These are phyloP conservation scores for Alectura lathami DNA, from an alignment of 2,113 vertebrate genomes.

Conservation along the genomic window DNA sequence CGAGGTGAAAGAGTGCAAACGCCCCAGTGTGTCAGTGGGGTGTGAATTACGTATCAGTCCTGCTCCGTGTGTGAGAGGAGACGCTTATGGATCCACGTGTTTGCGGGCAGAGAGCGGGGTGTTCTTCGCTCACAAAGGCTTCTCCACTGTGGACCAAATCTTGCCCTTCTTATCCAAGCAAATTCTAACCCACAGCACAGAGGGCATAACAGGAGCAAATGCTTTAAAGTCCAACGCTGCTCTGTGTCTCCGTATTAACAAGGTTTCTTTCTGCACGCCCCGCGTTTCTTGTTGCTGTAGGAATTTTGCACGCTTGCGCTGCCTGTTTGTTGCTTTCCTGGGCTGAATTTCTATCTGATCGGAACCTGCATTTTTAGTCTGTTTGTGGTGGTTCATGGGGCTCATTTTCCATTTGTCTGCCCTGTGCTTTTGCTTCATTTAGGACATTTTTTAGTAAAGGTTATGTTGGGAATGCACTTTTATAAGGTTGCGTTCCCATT, in stretches of 20 bases:
- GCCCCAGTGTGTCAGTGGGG: neutral
- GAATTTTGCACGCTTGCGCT: accelerated
- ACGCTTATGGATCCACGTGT: accelerated
- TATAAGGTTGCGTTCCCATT: neutral
- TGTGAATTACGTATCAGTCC: neutral
- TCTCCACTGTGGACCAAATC: neutral
- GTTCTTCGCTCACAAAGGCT: neutral
- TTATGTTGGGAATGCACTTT: neutral
- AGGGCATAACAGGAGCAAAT: neutral
- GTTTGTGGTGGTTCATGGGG: neutral
- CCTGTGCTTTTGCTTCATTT: neutral
- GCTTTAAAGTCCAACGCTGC: neutral
- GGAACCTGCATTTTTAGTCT: neutral
- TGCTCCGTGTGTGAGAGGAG: accelerated
- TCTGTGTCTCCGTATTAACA: neutral
- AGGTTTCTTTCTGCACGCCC: neutral
- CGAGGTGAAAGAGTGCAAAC: neutral
- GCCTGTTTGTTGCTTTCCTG: neutral
- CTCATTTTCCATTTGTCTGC: neutral
- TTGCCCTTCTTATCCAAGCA: neutral
- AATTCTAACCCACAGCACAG: neutral
- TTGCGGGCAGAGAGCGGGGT: neutral
- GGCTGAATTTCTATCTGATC: neutral
- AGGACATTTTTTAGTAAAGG: neutral
- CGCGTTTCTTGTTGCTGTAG: neutral